phyloP scores from a whole-genome alignment of 2,888 invertebrate species.

The Eupithecia inturbata region DNA sequence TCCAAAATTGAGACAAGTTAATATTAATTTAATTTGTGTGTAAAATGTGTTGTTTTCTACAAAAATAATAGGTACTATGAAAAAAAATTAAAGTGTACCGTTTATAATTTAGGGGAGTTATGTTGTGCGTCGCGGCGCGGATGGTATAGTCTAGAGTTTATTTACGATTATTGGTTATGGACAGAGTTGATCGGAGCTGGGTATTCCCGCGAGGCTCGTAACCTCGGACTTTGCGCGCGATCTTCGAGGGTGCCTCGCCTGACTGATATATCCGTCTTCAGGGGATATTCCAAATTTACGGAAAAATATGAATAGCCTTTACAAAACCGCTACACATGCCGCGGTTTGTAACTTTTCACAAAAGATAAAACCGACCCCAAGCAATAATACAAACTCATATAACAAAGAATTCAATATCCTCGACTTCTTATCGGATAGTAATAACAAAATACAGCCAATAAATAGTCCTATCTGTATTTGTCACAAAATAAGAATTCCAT shows the following conservation, averaged over 20 bases:
- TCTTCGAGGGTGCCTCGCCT: conserved; percentile 66
- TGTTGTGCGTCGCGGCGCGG: conserved; percentile 50
- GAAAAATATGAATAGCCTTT: conserved; percentile 72
- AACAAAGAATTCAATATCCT: conserved; percentile 60
- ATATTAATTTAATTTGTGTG: not conserved
- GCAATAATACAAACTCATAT: conserved; percentile 50
- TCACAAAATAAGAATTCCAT: conserved; percentile 76
- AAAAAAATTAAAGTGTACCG: conserved; percentile 8
- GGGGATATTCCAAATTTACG: conserved; percentile 69
- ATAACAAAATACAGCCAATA: conserved; percentile 68
- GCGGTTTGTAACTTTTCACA: conserved; percentile 1
- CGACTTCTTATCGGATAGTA: conserved; percentile 59
- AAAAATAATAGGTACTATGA: not conserved
- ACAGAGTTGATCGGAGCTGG: conserved; percentile 73
- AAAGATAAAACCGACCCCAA: conserved; percentile 24
- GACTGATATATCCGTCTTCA: conserved; percentile 81
- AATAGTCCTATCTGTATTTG: conserved; percentile 69
- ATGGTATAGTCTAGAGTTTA: conserved; percentile 66
- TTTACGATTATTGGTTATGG: conserved; percentile 84
- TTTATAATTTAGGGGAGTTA: conserved; percentile 53
- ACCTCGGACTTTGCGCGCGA: conserved; percentile 72
- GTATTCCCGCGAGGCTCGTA: conserved; percentile 80
- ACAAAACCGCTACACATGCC: conserved; percentile 29
- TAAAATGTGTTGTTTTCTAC: not conserved
- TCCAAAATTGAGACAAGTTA: not conserved